Evolutionary conservation across 2,888 invertebrate genomes (phyloP).

Genomic region (Aelia acuminata): DNA sequence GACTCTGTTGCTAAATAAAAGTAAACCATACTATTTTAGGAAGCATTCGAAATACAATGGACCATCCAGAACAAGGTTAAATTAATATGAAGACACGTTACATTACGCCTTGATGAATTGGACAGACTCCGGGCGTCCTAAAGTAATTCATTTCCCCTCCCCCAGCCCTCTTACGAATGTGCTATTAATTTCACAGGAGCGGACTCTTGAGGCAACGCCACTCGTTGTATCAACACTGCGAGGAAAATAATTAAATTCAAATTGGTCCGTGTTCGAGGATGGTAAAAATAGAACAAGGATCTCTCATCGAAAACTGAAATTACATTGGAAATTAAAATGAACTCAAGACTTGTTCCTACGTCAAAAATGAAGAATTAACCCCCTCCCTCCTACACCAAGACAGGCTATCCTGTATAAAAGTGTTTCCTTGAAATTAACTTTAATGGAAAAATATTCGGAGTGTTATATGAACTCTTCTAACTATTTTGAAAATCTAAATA

Average conservation of each 20-base stretch:
- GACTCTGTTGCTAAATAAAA: too few relatives aligned
- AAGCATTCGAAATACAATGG: neutral
- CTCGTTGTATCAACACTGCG: neutral
- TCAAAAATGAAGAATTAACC: slow-evolving; percentile 34
- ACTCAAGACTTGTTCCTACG: neutral
- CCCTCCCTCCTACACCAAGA: too few relatives aligned
- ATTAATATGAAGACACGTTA: neutral
- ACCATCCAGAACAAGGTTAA: neutral
- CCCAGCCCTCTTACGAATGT: neutral
- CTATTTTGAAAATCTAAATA: neutral
- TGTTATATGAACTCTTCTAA: neutral
- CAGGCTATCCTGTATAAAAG: neutral
- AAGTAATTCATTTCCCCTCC: neutral
- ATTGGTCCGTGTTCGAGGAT: neutral
- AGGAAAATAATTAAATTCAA: slow-evolving; percentile 41
- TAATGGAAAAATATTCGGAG: neutral
- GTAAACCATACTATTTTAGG: neutral
- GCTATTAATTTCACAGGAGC: slow-evolving; percentile 20
- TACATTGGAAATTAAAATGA: slow-evolving; percentile 47
- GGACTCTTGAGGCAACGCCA: neutral
- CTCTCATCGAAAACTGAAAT: slow-evolving; percentile 5
- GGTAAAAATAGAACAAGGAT: slow-evolving; percentile 36
- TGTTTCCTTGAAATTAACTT: neutral
- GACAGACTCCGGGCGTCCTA: neutral
- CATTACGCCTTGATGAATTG: neutral